Percentiles rank a stretch among this genome's conserved stretches.
Evolutionary conservation across 2,797 vertebrate genomes (phyloP).

Genomic region (Threskiornis aethiopicus): DNA sequence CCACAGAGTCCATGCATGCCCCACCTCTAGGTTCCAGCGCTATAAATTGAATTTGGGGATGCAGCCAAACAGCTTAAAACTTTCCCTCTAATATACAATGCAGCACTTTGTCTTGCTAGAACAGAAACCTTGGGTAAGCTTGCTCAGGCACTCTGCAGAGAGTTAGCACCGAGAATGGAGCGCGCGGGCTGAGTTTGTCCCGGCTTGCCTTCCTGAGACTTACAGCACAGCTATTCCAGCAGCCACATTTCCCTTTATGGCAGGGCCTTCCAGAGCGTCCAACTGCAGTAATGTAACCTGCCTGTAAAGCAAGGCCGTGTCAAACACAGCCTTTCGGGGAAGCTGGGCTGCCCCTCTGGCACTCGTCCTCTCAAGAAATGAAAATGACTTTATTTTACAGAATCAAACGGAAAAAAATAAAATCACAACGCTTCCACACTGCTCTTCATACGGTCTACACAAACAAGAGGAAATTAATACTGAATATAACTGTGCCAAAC

Average conservation of each 20-base stretch:
- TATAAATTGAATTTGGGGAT: background rate
- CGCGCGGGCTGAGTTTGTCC: fast-evolving
- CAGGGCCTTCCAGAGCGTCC: background rate
- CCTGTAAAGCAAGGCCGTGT: background rate
- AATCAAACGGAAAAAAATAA: background rate
- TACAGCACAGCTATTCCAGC: background rate
- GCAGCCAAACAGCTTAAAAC: background rate
- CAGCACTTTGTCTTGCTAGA: background rate
- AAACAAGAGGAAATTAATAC: background rate
- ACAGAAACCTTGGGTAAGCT: background rate
- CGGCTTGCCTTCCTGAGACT: background rate
- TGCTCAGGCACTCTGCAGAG: background rate
- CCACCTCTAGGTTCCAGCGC: background rate
- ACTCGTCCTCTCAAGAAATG: background rate
- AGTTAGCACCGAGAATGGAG: background rate
- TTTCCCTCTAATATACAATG: background rate
- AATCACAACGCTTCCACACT: background rate
- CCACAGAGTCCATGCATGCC: background rate
- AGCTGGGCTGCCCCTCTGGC: background rate
- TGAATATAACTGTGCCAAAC: background rate
- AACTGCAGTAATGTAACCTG: background rate
- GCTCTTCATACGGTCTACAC: background rate
- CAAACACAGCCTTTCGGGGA: background rate
- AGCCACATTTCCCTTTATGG: background rate
- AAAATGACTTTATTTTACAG: background rate